A percentile compares a stretch with the other conserved stretches of the same genome.
phyloP scores from a whole-genome alignment of 2,113 vertebrate species.

The Herpetotheres cachinnans region DNA sequence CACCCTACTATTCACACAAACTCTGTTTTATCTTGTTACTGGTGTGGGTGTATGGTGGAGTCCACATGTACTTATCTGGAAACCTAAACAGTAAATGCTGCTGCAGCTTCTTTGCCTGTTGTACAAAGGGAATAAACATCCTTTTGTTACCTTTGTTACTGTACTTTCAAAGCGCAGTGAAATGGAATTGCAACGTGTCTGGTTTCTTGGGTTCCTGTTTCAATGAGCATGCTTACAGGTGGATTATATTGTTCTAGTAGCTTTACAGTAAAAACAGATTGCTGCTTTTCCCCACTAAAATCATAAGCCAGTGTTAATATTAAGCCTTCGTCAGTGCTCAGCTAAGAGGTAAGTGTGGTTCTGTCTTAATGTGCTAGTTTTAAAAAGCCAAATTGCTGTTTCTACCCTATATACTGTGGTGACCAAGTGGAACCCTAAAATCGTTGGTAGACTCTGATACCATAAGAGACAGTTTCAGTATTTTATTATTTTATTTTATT shows the following conservation, averaged over 20 bases:
- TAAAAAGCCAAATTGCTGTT: neutral
- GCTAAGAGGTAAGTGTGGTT: neutral
- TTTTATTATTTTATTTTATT: neutral
- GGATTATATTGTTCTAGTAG: neutral
- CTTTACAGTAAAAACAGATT: constrained; percentile 21
- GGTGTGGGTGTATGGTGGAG: neutral
- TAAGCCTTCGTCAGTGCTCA: neutral
- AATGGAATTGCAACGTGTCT: neutral
- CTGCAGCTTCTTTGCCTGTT: constrained; percentile 2
- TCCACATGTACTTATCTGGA: neutral
- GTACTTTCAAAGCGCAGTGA: neutral
- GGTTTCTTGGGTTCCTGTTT: neutral
- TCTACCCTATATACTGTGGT: neutral
- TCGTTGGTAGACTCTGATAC: neutral
- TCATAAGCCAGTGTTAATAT: neutral
- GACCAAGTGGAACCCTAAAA: neutral
- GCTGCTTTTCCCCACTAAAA: neutral
- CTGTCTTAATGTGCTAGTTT: neutral
- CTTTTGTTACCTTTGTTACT: neutral
- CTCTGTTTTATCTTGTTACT: neutral
- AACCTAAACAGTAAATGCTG: constrained; percentile 5
- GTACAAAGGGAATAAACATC: constrained; percentile 17
- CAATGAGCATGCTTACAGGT: neutral
- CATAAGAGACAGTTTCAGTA: neutral
- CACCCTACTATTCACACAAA: neutral